phyloP scores from a whole-genome alignment of 2,113 vertebrate genomes.

The Leptodactylus fuscus region DNA sequence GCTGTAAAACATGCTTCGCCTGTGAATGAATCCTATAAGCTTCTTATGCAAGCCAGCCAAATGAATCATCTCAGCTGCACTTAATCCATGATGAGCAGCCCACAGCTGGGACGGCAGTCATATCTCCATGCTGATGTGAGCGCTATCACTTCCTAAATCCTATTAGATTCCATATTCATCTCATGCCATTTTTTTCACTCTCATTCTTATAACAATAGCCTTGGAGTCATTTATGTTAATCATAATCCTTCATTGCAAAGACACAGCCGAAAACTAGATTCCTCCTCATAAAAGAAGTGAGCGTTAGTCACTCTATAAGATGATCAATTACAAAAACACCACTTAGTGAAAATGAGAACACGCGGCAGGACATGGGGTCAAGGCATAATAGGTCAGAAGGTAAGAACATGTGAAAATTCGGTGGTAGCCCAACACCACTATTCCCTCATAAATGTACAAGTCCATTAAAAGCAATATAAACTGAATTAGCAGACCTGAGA shows the following conservation, averaged over 20 bases:
- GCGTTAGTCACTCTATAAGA: not conserved
- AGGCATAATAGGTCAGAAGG: not conserved
- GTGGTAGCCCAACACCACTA: no score
- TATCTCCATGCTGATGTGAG: not conserved
- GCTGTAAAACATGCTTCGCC: not conserved
- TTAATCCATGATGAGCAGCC: not conserved
- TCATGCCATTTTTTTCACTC: not conserved
- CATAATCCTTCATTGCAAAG: conserved; percentile 5
- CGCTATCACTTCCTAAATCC: conserved; percentile 31
- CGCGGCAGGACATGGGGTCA: not conserved
- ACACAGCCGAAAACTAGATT: not conserved
- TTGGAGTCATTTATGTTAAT: conserved; percentile 33
- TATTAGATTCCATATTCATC: conserved; percentile 36
- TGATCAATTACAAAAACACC: not conserved
- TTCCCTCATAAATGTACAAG: no score
- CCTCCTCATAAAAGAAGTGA: not conserved
- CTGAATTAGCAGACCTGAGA: no score
- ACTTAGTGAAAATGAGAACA: not conserved
- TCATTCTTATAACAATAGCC: conserved; percentile 25
- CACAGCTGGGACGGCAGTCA: not conserved
- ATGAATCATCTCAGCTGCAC: not conserved
- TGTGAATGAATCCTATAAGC: not conserved
- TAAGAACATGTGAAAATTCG: not conserved
- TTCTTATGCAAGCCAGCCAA: not conserved
- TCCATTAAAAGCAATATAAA: no score